A percentile compares a stretch with the other conserved stretches of the same genome.
phyloP scores from a whole-genome alignment of 2,888 invertebrate species.

The Drosophila paracracens region DNA sequence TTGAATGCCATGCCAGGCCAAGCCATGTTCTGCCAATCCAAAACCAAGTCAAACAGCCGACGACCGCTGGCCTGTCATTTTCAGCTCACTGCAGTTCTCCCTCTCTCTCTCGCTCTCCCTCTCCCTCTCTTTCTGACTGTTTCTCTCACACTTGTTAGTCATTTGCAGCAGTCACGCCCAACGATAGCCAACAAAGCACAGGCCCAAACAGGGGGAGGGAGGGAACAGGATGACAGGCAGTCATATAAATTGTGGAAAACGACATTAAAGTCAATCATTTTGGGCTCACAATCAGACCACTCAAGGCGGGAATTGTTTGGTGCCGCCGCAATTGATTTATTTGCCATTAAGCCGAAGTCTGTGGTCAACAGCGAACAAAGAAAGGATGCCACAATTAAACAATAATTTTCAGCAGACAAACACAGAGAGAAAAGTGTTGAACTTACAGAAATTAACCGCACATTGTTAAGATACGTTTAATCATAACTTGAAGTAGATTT shows the following conservation, averaged over 20 bases:
- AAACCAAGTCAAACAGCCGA: not conserved
- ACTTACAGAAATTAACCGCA: not conserved
- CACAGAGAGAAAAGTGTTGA: not conserved
- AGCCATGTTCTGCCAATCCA: not conserved
- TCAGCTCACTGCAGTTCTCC: constrained; percentile 18
- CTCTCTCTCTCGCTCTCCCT: not conserved
- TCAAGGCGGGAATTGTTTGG: constrained; percentile 1
- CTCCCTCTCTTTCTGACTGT: not conserved
- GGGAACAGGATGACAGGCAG: not conserved
- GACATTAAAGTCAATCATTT: constrained; percentile 75
- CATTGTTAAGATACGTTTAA: too few relatives aligned
- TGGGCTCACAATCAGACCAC: constrained; percentile 22
- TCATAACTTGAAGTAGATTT: not conserved
- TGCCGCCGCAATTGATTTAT: constrained; percentile 66
- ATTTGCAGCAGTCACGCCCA: constrained; percentile 35
- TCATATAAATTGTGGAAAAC: constrained; percentile 58
- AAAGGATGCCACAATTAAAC: constrained; percentile 67
- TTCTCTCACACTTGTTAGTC: constrained; percentile 18
- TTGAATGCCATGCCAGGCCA: constrained; percentile 56
- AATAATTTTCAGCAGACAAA: constrained; percentile 40
- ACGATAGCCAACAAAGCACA: not conserved
- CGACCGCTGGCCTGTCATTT: constrained; percentile 13
- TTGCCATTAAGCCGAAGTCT: constrained; percentile 51
- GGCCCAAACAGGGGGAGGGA: not conserved
- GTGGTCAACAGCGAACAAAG: constrained; percentile 15